Conservation (phyloP, 2,113 vertebrate genomes). For the Pterophyllum scalare region DNA sequence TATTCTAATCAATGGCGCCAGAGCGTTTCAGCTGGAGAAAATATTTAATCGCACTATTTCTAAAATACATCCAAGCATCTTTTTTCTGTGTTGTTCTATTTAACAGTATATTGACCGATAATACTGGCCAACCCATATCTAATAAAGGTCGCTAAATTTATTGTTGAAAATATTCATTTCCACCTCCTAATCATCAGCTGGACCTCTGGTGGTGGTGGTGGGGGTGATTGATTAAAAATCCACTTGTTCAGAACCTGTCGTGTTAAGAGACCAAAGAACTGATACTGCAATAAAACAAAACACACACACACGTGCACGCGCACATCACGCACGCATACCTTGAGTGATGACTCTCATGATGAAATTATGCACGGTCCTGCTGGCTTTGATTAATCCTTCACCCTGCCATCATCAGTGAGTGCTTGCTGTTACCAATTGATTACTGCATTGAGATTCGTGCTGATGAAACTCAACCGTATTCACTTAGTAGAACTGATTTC, state of each 20-base stretch:
- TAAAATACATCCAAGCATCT: neutral
- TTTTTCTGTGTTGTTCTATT: neutral
- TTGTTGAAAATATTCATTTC: neutral
- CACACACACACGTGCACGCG: neutral
- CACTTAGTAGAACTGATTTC: slow-evolving; percentile 31
- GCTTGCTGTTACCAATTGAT: slow-evolving; percentile 65
- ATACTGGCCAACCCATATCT: neutral
- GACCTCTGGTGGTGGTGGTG: neutral
- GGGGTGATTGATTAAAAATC: neutral
- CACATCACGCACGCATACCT: slow-evolving; percentile 5
- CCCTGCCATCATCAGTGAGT: slow-evolving; percentile 33
- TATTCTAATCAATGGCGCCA: neutral
- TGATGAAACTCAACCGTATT: slow-evolving; percentile 47
- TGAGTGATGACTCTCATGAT: slow-evolving; percentile 59
- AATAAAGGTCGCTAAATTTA: neutral
- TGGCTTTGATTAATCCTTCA: slow-evolving; percentile 63
- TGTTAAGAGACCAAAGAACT: neutral
- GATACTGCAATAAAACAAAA: neutral
- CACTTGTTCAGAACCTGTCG: slow-evolving; percentile 9
- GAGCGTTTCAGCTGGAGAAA: neutral
- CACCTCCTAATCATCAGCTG: neutral
- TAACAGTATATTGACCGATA: neutral
- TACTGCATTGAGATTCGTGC: slow-evolving; percentile 40
- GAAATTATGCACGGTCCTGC: slow-evolving; percentile 54
- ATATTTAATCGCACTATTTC: neutral